Conservation (phyloP, 2,888 invertebrate species). For the Pristionchus mayeri region DNA sequence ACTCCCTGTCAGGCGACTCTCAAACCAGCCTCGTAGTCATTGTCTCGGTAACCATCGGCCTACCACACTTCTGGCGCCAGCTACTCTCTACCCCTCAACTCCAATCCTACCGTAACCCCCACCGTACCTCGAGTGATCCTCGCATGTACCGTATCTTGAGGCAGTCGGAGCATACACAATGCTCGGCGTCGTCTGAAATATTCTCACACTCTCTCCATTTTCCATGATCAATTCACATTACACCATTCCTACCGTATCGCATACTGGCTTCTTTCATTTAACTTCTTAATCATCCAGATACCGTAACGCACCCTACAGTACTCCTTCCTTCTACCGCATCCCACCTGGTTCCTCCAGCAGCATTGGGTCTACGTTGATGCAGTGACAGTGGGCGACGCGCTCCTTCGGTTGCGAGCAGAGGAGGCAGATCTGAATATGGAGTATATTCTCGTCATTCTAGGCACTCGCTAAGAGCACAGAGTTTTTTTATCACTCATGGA, state of each 20-base stretch:
- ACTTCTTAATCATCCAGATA: too few relatives aligned
- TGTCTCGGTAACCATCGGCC: too few relatives aligned
- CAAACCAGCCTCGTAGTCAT: too few relatives aligned
- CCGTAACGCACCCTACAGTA: neutral
- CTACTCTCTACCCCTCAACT: too few relatives aligned
- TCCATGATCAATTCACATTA: neutral
- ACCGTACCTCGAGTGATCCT: conserved; percentile 1
- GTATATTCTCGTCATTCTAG: too few relatives aligned
- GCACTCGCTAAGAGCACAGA: too few relatives aligned
- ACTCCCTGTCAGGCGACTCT: too few relatives aligned
- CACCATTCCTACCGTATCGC: neutral
- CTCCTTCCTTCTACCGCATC: neutral
- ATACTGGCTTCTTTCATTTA: too few relatives aligned
- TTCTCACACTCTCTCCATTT: neutral
- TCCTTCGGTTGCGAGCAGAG: neutral
- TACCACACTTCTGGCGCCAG: too few relatives aligned
- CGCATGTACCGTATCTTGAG: conserved; percentile 34
- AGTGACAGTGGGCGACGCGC: conserved; percentile 2
- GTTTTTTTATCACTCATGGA: too few relatives aligned
- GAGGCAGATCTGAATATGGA: neutral
- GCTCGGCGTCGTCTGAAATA: conserved; percentile 16
- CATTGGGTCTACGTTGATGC: conserved; percentile 6
- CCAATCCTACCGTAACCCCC: neutral
- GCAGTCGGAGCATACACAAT: conserved; percentile 28
- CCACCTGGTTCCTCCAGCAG: neutral